Conservation (phyloP, 2,113 vertebrate genomes). For the Stegastes partitus region DNA sequence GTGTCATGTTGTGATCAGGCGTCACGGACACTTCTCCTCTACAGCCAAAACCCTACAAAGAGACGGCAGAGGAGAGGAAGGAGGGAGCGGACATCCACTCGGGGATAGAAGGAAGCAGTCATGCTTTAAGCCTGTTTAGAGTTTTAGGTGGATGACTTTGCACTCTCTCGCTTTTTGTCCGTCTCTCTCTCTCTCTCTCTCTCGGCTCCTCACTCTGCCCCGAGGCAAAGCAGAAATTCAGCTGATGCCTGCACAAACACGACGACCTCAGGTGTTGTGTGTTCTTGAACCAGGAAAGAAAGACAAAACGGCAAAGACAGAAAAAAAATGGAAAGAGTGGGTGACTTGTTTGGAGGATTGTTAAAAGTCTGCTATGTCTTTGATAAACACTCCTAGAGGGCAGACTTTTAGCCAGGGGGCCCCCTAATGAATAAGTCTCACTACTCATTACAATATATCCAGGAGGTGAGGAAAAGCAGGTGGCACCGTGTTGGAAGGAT, state of each 20-base stretch:
- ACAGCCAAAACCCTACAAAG: conserved; percentile 52
- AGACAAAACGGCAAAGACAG: conserved; percentile 37
- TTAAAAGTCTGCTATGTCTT: conserved; percentile 32
- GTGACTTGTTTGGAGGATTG: conserved; percentile 17
- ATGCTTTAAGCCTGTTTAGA: conserved; percentile 33
- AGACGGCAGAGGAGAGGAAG: conserved; percentile 15
- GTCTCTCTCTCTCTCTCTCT: conserved; percentile 39
- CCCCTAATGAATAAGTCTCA: neutral
- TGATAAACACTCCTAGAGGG: conserved; percentile 7
- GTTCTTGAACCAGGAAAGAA: conserved; percentile 58
- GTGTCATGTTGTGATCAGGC: conserved; percentile 72
- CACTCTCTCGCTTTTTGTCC: conserved; percentile 31
- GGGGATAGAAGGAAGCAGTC: conserved; percentile 48
- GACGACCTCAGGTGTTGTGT: conserved; percentile 53
- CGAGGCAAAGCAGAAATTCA: conserved; percentile 62
- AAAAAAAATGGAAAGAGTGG: conserved; percentile 30
- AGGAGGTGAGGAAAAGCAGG: neutral
- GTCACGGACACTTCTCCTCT: conserved; percentile 59
- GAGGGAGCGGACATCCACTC: conserved; percentile 40
- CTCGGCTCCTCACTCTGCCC: conserved; percentile 46
- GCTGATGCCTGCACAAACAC: conserved; percentile 75
- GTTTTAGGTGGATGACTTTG: conserved; percentile 66
- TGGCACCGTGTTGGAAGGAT: neutral
- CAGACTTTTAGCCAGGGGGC: conserved; percentile 18
- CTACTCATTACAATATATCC: neutral